These are phyloP conservation scores for Anolis apletophallus DNA, from an alignment of 2,797 vertebrate genomes.

Conservation along the genomic window DNA sequence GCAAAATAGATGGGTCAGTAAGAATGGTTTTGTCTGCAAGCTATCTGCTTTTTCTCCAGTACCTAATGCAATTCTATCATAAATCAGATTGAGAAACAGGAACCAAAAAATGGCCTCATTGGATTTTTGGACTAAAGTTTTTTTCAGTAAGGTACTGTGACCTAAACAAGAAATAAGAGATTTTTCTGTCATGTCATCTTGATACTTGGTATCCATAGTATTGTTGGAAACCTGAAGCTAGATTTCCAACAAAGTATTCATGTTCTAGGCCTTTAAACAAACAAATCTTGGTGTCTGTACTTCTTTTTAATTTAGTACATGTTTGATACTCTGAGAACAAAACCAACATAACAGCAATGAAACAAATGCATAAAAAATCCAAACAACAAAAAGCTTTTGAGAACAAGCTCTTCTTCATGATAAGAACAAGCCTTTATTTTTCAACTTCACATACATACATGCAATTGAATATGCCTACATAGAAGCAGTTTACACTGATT, in stretches of 20 bases:
- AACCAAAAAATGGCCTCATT: constrained; percentile 37
- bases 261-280: neutral
- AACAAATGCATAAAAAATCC: neutral
- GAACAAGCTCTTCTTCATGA: neutral
- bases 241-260: neutral
- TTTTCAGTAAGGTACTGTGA: constrained; percentile 59
- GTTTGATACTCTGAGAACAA: neutral
- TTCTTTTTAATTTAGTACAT: neutral
- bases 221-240: neutral
- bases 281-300: neutral
- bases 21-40: constrained; percentile 59
- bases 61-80: constrained; percentile 65
- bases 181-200: constrained; percentile 58
- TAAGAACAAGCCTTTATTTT: neutral
- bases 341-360: neutral
- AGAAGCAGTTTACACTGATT: neutral
- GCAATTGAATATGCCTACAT: neutral
- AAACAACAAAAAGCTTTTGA: neutral
- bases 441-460: neutral
- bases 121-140: constrained; percentile 57
- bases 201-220: constrained; percentile 42
- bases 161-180: constrained; percentile 44
- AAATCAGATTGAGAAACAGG: constrained; percentile 57
- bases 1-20: constrained; percentile 56
- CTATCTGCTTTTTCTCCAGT: constrained; percentile 54